Evolutionary conservation across 2,797 vertebrate genomes (phyloP), one percentile per base, ranked within the genome.

Genomic region (Tauraco hartlaubi): DNA sequence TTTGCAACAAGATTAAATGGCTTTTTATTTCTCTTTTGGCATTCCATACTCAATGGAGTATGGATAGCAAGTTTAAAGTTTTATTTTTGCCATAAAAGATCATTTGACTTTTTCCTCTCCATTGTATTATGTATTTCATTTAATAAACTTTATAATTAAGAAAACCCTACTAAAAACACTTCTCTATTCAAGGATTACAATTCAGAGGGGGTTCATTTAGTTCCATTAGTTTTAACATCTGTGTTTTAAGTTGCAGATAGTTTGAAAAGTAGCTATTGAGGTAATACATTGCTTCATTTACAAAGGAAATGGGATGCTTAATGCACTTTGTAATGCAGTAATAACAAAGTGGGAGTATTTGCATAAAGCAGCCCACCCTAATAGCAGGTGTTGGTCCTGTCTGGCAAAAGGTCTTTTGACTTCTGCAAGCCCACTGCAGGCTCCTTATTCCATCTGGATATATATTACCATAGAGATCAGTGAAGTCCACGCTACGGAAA

Each of bases 141-240:
- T 92, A 83, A 95, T 75, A 95, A 94, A 92, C 14, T 33, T 86
- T 59, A 66, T 80, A 84, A 94, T 88, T 86, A 69, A 75, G 62
- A 72, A 31, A n/a, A 5, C 4, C 8, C 52, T 52, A 83, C 67
- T 79, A 58, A 73, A 84, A 7, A 0, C 3, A 43, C 25, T 63
- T 44, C 41, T 83, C 78, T 80, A n/a, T 48, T 81, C 66, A 72
- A 94, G 49, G 54, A 84, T 85, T 90, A 85, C 43, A 91, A 86
- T 78, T 91, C 89, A 84, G 81, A 78, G 28, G n/a, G 55, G 56
- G 23, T 78, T 92, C 5, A 75, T 92, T 92, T 92, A 91, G 77
- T 91, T 96, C 75, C 35, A 90, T 81, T 66, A 91, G 61, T 90
- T 94, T 80, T 86, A 97, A 68, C 83, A 90, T 90, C 85, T 92